Evolutionary conservation across 2,113 vertebrate genomes (phyloP), one percentile per base, ranked within the genome.

Genomic region (Ammodytes dubius): DNA sequence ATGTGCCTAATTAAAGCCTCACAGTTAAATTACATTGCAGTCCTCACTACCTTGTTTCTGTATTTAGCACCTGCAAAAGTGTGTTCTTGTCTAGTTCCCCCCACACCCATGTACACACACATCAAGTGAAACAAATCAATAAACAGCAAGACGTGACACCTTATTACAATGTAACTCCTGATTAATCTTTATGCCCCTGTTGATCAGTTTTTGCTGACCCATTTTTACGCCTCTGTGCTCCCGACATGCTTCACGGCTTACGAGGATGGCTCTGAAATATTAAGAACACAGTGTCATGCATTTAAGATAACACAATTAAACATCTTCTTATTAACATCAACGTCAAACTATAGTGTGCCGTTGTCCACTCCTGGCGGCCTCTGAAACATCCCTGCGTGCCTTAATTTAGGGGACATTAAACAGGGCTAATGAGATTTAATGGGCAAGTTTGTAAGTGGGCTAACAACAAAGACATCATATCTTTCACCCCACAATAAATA

Each of bases 281-380:
- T 84, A 88, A 91, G 88, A 91, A 91, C 86, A 76, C 77, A 74
- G 91, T 84, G 90, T 91, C 88, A 89, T 78, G 78, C 81, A 82
- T 87, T 91, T 89, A 90, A 89, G 83, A 81, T 89, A 89, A 91
- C 75, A 71, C 77, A 88, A 86, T 91, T 88, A 88, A 87, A 88
- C 61, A 78, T 84, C 71, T 81, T 87, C 75, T 88, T 86, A 70
- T 72, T 68, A 68, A 79, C 58, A 81, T 82, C 49, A 42, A 61
- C 4, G 0, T 58, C 74, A 43, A 70, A 84, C 76, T 85, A 66
- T 37, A 70, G 69, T 4, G 57, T 19, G 66, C 49, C 39, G 12
- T 54, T 82, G 72, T 64, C 56, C 39, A 14, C 39, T 77, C 64
- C 46, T 12, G 27, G 6, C 1, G 0, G 42, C 39, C 46, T 11